Percentiles rank a stretch among this genome's conserved stretches.
These are phyloP conservation scores for Eupithecia dodoneata DNA, from an alignment of 2,888 invertebrate species.

Conservation along the genomic window DNA sequence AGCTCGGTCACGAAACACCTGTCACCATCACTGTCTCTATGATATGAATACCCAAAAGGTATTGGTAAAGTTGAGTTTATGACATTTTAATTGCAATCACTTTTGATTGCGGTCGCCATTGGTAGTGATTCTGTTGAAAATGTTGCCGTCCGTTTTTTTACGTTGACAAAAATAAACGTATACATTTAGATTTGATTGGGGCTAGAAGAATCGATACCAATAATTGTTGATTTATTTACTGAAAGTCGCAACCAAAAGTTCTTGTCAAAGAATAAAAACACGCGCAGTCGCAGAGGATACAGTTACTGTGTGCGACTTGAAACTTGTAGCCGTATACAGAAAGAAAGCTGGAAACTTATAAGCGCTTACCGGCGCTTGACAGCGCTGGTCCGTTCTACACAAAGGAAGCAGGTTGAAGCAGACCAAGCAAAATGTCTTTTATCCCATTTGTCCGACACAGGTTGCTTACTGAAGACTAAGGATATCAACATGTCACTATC, in stretches of 20 bases:
- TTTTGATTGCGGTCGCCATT: neutral
- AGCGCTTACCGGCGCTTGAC: too few relatives aligned
- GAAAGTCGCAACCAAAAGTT: neutral
- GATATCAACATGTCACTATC: too few relatives aligned
- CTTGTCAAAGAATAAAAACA: neutral
- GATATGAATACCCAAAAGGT: neutral
- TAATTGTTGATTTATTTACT: too few relatives aligned
- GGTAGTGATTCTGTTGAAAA: neutral
- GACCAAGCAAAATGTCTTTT: too few relatives aligned
- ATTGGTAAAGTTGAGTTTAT: constrained; percentile 3
- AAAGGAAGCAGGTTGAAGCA: too few relatives aligned
- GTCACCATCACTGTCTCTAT: constrained; percentile 5
- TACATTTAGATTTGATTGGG: neutral
- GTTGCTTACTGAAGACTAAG: too few relatives aligned
- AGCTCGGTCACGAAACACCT: constrained; percentile 16
- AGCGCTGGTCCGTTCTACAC: too few relatives aligned
- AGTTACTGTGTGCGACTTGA: neutral
- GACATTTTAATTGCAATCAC: neutral
- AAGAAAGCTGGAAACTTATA: too few relatives aligned
- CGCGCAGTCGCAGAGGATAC: too few relatives aligned
- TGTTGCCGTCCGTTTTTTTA: neutral
- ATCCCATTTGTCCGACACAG: too few relatives aligned
- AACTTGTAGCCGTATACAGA: too few relatives aligned
- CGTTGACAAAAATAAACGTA: neutral
- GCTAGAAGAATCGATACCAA: too few relatives aligned